Evolutionary conservation across 2,888 invertebrate genomes (phyloP).

Genomic region (Pyrrhia umbra): DNA sequence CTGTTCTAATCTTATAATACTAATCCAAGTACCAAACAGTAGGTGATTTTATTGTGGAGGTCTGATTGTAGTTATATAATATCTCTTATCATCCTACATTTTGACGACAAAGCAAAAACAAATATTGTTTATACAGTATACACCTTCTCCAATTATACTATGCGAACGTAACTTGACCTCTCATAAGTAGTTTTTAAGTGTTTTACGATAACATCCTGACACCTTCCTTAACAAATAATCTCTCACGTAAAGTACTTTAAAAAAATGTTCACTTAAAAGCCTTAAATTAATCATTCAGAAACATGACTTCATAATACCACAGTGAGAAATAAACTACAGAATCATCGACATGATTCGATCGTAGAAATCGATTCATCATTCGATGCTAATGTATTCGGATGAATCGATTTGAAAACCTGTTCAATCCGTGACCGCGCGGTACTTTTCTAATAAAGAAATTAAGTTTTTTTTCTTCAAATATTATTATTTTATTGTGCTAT

Average conservation of each 20-base stretch:
- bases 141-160: conserved; percentile 21
- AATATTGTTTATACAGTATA: too few relatives aligned
- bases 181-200: conserved; percentile 37
- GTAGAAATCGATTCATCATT: conserved; percentile 77
- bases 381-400: conserved; percentile 74
- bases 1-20: too few relatives aligned
- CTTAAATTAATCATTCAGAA: conserved; percentile 56
- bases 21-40: too few relatives aligned
- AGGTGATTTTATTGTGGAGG: too few relatives aligned
- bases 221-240: conserved; percentile 25
- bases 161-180: conserved; percentile 23
- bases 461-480: conserved; percentile 54
- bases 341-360: conserved; percentile 63
- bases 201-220: conserved; percentile 40
- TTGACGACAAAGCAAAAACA: conserved; percentile 12
- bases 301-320: conserved; percentile 46
- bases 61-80: not conserved
- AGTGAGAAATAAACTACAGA: conserved; percentile 60
- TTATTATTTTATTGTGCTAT: conserved; percentile 71
- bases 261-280: conserved; percentile 55
- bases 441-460: conserved; percentile 69
- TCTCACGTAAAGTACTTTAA: conserved; percentile 1
- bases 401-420: conserved; percentile 72
- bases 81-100: not conserved
- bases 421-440: conserved; percentile 66